phyloP scores from a whole-genome alignment of 2,113 vertebrate genomes.

The Prinia subflava region DNA sequence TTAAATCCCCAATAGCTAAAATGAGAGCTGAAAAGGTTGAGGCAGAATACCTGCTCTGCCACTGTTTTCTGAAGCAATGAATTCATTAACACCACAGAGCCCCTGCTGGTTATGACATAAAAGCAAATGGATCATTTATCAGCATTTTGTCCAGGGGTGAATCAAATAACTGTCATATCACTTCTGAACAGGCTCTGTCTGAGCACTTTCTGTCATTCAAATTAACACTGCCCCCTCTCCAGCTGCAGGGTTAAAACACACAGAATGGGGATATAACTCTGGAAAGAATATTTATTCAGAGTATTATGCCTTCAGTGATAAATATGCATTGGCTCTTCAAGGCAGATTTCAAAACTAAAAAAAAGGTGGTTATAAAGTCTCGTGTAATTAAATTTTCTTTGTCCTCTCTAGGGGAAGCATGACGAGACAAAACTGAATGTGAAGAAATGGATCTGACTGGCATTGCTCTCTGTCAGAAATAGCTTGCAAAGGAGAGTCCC shows the following conservation, averaged over 20 bases:
- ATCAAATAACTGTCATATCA: neutral
- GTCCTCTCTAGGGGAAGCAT: neutral
- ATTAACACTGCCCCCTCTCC: neutral
- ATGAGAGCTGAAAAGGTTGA: neutral
- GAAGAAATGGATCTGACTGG: neutral
- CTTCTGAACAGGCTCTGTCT: neutral
- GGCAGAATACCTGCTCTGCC: neutral
- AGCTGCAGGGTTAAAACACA: neutral
- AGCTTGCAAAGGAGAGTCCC: neutral
- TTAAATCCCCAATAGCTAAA: neutral
- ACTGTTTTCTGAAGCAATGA: neutral
- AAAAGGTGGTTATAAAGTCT: neutral
- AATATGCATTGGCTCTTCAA: neutral
- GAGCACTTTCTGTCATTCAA: neutral
- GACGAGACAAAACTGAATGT: neutral
- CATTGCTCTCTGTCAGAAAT: neutral
- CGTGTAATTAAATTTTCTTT: slow-evolving; percentile 13
- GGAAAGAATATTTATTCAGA: neutral
- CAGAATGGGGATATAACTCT: neutral
- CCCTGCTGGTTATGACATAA: neutral
- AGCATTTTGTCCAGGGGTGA: neutral
- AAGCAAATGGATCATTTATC: slow-evolving; percentile 1
- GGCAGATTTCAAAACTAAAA: neutral
- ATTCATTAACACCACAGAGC: neutral
- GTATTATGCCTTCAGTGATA: neutral